A percentile compares a stretch with the other conserved stretches of the same genome.
phyloP scores from a whole-genome alignment of 2,797 vertebrate genomes.

The Clamator glandarius region DNA sequence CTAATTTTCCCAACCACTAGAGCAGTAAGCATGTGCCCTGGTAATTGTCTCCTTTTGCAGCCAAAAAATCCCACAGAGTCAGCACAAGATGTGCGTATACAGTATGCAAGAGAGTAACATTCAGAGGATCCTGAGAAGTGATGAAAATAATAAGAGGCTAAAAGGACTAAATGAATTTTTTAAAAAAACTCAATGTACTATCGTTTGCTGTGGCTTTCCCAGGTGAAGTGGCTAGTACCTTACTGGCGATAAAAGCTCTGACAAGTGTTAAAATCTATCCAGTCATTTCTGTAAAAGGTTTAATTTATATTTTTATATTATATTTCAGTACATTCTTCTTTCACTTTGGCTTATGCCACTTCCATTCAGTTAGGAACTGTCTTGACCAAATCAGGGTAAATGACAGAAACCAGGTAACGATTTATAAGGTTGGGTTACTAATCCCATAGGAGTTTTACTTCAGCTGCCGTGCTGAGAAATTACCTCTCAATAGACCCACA shows the following conservation, averaged over 20 bases:
- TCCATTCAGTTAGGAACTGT: slow-evolving; percentile 20
- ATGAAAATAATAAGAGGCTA: not conserved
- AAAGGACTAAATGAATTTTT: not conserved
- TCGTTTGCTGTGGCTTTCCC: not conserved
- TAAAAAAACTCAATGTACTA: not conserved
- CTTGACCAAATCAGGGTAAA: slow-evolving; percentile 50
- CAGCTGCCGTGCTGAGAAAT: slow-evolving; percentile 29
- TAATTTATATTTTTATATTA: slow-evolving; percentile 33
- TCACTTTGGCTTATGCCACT: not conserved
- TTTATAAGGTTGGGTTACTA: slow-evolving; percentile 52
- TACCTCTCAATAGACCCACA: slow-evolving; percentile 47
- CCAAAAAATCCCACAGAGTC: slow-evolving; percentile 31
- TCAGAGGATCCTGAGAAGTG: not conserved
- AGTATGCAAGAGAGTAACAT: not conserved
- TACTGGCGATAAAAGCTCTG: not conserved
- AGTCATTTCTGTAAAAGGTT: not conserved
- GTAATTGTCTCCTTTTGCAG: slow-evolving; percentile 28
- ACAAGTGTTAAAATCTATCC: not conserved
- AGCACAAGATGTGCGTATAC: not conserved
- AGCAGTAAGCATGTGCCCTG: slow-evolving; percentile 18
- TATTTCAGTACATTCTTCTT: slow-evolving; percentile 13
- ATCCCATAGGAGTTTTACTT: not conserved
- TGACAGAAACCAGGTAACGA: slow-evolving; percentile 56
- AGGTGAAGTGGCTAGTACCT: not conserved
- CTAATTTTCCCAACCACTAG: slow-evolving; percentile 51